Evolutionary conservation across 2,888 invertebrate species (phyloP), one percentile per base, ranked within the genome.

Genomic region (Nudaria mundana): DNA sequence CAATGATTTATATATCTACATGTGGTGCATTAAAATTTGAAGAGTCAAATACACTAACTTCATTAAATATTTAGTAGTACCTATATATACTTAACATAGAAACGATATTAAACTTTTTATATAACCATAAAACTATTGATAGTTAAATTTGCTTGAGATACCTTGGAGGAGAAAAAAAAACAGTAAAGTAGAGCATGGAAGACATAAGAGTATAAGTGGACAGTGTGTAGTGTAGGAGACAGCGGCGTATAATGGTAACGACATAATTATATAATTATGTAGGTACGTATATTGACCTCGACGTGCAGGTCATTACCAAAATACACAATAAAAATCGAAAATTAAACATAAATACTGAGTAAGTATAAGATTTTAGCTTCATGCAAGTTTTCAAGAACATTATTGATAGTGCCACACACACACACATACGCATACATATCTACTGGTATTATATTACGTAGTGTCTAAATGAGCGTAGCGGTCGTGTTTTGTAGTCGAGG

Each of bases 61-160:
- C 55, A 66, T 66, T 66, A 58, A 66, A 68, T 72, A 70, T 59
- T 67, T 63, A 58, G 53, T 57, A 51, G 33, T 56, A 20, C n/a
- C n/a, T n/a, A n/a, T n/a, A 58, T 66, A 58, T 63, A 64, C 59
- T 61, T 62, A 62, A 58, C 52, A 52, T 60, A 50, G 50, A 53
- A 58, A 56, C 25, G 42, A 54, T 58, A 61, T 55, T 62, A 48
- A 55, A 49, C 30, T 43, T 52, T 66, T 65, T 69, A 62, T 70
- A 20, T 5, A 7, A 71, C 75, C 72, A 76, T 63, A 68, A 69
- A 66, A 67, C n/a, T 62, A 69, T 63, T 66, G 79, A 86, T 84
- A 84, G 68, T 82, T 87, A 87, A 88, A 88, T 87, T 87, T 88
- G 87, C 87, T 88, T 87, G 86, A 78, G 65, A 67, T 57, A 66